A percentile compares a stretch with the other conserved stretches of the same genome.
phyloP scores from a whole-genome alignment of 1,140 invertebrate species.

The Papilio polyxenes region DNA sequence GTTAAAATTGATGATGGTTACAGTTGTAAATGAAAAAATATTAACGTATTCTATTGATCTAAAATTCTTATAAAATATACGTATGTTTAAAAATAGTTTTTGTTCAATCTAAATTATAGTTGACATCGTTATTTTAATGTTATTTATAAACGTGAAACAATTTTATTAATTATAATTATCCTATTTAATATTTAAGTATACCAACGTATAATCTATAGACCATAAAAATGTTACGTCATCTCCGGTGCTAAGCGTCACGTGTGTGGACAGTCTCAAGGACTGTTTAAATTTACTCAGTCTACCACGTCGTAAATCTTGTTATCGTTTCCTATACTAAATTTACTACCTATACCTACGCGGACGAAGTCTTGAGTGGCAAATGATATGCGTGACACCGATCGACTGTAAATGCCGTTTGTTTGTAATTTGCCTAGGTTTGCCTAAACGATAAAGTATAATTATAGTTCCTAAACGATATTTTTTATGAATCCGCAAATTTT shows the following conservation, averaged over 20 bases:
- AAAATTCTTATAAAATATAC: too few species aligned
- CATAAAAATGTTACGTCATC: constrained; percentile 47
- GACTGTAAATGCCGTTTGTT: background rate
- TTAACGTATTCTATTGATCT: too few species aligned
- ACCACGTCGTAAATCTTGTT: constrained; percentile 38
- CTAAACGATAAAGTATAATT: background rate
- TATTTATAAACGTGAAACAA: too few species aligned
- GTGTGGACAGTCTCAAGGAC: constrained; percentile 47
- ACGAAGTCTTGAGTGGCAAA: constrained; percentile 1
- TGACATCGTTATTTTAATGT: too few species aligned
- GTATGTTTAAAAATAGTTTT: too few species aligned
- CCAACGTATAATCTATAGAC: constrained; percentile 41
- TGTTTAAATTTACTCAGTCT: constrained; percentile 44
- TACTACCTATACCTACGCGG: background rate
- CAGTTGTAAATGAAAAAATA: too few species aligned
- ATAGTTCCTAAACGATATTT: background rate
- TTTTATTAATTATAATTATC: background rate
- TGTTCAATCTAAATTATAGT: too few species aligned
- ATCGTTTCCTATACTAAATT: constrained; percentile 30
- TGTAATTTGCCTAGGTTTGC: background rate
- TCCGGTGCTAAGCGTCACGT: constrained; percentile 37
- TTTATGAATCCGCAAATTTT: background rate
- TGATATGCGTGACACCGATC: background rate
- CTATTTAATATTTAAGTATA: background rate
- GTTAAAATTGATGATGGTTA: too few species aligned